Percentiles rank a stretch among this genome's conserved stretches.
Conservation (phyloP, 1,140 invertebrate genomes). For the Drosophila pruinosa region DNA sequence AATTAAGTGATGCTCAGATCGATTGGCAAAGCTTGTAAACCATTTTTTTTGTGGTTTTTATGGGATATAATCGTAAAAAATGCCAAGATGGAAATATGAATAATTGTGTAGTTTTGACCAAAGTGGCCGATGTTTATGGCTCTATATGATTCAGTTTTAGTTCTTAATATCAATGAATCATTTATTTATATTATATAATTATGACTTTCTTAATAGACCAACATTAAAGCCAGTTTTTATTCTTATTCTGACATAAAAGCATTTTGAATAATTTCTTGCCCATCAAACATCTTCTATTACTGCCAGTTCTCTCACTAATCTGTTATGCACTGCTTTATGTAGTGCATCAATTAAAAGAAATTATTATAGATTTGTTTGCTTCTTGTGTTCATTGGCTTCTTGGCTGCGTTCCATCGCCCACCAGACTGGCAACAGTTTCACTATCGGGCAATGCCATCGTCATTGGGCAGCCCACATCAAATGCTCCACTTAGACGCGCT, state of each 20-base stretch:
- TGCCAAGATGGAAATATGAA: neutral
- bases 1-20: slow-evolving; percentile 3
- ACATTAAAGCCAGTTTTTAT: neutral
- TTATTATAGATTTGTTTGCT: slow-evolving; percentile 76
- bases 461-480: slow-evolving; percentile 50
- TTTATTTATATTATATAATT: neutral
- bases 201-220: neutral
- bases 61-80: slow-evolving; percentile 13
- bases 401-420: slow-evolving; percentile 53
- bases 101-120: neutral
- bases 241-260: too few species aligned
- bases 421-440: slow-evolving; percentile 9
- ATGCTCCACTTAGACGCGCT: slow-evolving; percentile 76
- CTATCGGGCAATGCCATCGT: slow-evolving; percentile 2
- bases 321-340: neutral
- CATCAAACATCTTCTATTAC: too few species aligned
- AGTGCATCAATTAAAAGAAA: slow-evolving; percentile 74
- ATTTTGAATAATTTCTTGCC: too few species aligned
- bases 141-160: neutral
- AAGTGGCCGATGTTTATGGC: neutral
- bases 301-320: neutral
- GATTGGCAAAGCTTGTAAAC: slow-evolving; percentile 2
- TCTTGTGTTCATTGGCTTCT: slow-evolving; percentile 59
- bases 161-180: neutral
- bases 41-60: slow-evolving; percentile 4